Evolutionary conservation across 1,140 invertebrate genomes (phyloP).

Genomic region (Polypedilum pembai): DNA sequence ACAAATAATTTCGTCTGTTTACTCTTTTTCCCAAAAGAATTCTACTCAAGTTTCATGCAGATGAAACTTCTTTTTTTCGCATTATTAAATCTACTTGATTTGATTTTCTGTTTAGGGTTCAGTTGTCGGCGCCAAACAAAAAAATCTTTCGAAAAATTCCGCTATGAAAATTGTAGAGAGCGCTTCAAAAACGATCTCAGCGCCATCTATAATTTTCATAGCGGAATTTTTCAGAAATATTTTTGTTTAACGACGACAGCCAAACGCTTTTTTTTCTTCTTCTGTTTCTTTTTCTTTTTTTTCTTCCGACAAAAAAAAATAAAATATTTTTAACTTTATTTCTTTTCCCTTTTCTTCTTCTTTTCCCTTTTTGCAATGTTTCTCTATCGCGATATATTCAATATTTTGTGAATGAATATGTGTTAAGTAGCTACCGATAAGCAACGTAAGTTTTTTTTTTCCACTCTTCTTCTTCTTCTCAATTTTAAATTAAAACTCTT

Average conservation of each 20-base stretch:
- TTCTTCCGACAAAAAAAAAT: no score
- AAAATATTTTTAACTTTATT: no score
- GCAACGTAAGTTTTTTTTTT: not conserved
- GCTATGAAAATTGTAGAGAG: no score
- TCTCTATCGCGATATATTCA: not conserved
- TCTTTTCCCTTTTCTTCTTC: not conserved
- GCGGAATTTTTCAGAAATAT: no score
- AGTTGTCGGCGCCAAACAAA: no score
- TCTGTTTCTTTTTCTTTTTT: no score
- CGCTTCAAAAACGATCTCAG: no score
- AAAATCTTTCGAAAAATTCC: no score
- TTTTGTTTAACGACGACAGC: no score
- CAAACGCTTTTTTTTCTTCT: no score
- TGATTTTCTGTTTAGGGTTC: no score
- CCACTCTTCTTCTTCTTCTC: not conserved
- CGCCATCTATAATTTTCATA: no score
- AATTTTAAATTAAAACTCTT: not conserved
- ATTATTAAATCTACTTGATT: not conserved
- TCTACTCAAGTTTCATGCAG: not conserved
- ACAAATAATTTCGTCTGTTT: not conserved
- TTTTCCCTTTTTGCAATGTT: not conserved
- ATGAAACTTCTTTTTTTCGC: not conserved
- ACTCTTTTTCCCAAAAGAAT: not conserved
- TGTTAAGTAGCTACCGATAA: slow-evolving; percentile 6
- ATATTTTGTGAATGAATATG: not conserved